Conservation (phyloP, 2,797 vertebrate species). For the Megaceryle alcyon region DNA sequence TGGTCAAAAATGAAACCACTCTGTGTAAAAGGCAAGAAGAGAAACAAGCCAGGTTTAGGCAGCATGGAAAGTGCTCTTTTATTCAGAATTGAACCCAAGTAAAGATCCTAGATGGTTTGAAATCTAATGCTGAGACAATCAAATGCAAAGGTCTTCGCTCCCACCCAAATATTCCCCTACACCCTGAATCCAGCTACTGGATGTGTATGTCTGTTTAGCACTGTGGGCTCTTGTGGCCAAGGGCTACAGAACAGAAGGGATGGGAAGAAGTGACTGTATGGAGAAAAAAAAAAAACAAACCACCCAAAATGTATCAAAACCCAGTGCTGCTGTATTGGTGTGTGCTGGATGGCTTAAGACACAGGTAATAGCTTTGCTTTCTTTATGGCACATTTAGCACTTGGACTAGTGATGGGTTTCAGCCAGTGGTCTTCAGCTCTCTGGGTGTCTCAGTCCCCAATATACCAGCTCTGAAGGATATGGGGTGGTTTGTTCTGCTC, state of each 20-base stretch:
- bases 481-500: background rate
- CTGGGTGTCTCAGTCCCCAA: background rate
- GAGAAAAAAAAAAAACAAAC: background rate
- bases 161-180: background rate
- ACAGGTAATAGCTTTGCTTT: background rate
- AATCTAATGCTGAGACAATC: background rate
- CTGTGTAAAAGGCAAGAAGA: background rate
- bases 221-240: background rate
- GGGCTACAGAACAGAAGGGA: background rate
- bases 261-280: background rate
- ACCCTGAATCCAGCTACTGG: background rate
- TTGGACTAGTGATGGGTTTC: background rate
- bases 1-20: background rate
- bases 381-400: background rate
- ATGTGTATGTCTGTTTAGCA: background rate
- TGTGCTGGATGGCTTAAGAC: background rate
- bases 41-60: background rate
- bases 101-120: background rate
- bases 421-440: accelerated
- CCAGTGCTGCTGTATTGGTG: accelerated
- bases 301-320: accelerated
- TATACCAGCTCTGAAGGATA: background rate
- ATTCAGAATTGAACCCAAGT: background rate
- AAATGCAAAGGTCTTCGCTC: background rate
- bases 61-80: background rate